Conservation (phyloP, 2,113 vertebrate genomes). For the Rhinolophus ferrumequinum region DNA sequence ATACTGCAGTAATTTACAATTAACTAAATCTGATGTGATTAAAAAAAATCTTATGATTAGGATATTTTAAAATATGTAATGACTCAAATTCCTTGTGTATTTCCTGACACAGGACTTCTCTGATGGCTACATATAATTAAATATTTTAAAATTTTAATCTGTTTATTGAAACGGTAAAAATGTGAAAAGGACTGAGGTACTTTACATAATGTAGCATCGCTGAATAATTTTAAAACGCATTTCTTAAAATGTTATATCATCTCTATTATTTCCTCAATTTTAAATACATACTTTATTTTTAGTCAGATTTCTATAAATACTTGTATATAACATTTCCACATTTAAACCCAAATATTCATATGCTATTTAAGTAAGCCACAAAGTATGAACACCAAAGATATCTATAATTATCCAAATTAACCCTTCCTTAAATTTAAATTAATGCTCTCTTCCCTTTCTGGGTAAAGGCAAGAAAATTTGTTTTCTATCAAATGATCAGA, state of each 20-base stretch:
- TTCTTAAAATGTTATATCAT: constrained; percentile 53
- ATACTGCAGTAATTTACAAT: constrained; percentile 47
- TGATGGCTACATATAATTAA: constrained; percentile 44
- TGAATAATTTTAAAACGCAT: constrained; percentile 48
- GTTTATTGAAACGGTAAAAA: constrained; percentile 53
- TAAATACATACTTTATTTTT: constrained; percentile 49
- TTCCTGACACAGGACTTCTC: neutral
- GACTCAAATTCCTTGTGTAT: neutral
- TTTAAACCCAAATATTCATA: constrained; percentile 9
- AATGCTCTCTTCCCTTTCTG: constrained; percentile 8
- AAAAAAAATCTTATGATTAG: constrained; percentile 27
- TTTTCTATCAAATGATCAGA: constrained; percentile 51
- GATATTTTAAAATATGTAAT: constrained; percentile 1
- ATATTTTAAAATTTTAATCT: constrained; percentile 62
- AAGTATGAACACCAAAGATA: neutral
- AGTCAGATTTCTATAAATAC: constrained; percentile 26
- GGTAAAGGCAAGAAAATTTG: constrained; percentile 49
- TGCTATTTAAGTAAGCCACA: constrained; percentile 21
- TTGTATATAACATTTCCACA: neutral
- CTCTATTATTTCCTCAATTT: constrained; percentile 15
- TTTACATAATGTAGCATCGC: constrained; percentile 23
- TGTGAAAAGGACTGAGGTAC: neutral
- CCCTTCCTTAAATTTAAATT: constrained; percentile 35
- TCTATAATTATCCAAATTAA: constrained; percentile 58
- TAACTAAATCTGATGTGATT: constrained; percentile 35